Evolutionary conservation across 1,140 invertebrate genomes (phyloP).

Genomic region (Euura lappo): DNA sequence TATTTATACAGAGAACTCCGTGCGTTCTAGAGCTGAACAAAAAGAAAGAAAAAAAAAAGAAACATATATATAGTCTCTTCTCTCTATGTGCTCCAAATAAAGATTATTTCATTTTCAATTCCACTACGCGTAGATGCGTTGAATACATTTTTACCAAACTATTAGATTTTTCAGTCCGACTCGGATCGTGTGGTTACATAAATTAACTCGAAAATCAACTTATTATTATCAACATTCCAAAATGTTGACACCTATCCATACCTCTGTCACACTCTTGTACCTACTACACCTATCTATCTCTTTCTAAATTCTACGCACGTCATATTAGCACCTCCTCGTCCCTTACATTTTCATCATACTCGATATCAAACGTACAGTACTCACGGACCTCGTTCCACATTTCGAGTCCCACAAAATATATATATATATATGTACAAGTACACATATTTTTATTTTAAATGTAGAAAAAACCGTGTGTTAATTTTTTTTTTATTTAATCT

Average conservation of each 20-base stretch:
- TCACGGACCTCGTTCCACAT: not conserved
- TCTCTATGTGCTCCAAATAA: not conserved
- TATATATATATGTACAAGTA: too few relatives aligned
- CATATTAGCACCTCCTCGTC: not conserved
- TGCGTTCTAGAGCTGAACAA: conserved; percentile 19
- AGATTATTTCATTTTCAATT: not conserved
- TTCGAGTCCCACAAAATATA: too few relatives aligned
- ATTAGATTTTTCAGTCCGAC: too few relatives aligned
- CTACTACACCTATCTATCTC: conserved; percentile 6
- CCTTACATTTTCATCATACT: conserved; percentile 13
- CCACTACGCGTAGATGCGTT: too few relatives aligned
- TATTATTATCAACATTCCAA: conserved; percentile 52
- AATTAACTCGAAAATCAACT: too few relatives aligned
- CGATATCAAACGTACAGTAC: too few relatives aligned
- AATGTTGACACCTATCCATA: conserved; percentile 56
- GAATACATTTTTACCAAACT: too few relatives aligned
- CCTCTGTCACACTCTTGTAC: conserved; percentile 3
- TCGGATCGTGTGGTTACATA: too few relatives aligned
- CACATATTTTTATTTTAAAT: too few relatives aligned
- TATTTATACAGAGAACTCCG: conserved; percentile 38
- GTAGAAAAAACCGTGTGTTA: not conserved
- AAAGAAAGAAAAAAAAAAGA: not conserved
- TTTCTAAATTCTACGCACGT: not conserved
- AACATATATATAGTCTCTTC: not conserved
- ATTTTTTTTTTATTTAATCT: conserved; percentile 27